Evolutionary conservation across 2,113 vertebrate genomes (phyloP).

Genomic region (Centropus unirufus): DNA sequence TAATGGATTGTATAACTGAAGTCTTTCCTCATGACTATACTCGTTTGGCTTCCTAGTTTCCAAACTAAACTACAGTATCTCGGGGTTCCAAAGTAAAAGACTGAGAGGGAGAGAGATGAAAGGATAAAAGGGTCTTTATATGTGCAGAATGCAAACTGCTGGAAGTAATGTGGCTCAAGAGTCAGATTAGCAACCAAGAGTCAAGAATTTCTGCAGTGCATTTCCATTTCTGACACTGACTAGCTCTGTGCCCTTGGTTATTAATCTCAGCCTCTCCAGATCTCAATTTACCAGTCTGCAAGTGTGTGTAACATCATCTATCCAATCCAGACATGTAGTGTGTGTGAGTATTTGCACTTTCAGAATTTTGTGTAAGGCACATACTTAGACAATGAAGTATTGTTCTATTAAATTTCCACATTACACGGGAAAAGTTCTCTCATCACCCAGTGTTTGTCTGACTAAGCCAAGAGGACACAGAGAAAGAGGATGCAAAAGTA

Average conservation of each 20-base stretch:
- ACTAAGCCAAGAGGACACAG: not conserved
- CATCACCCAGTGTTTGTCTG: not conserved
- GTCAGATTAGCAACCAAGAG: not conserved
- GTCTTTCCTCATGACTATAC: conserved; percentile 86
- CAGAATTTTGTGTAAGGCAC: not conserved
- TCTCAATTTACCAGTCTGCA: not conserved
- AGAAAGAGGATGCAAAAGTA: not conserved
- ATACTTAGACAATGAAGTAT: not conserved
- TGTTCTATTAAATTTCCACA: not conserved
- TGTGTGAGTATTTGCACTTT: not conserved
- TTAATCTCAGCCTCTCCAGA: not conserved
- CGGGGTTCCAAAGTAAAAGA: conserved; percentile 69
- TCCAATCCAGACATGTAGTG: not conserved
- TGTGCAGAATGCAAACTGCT: conserved; percentile 24
- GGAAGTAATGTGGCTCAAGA: not conserved
- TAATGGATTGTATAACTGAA: conserved; percentile 88
- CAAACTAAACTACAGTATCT: conserved; percentile 80
- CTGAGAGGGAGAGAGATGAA: conserved; percentile 1
- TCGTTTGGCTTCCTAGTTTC: conserved; percentile 83
- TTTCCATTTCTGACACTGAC: not conserved
- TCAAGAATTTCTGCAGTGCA: not conserved
- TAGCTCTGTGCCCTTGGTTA: not conserved
- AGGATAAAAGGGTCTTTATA: conserved; percentile 47
- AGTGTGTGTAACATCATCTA: not conserved
- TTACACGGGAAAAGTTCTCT: not conserved